phyloP scores from a whole-genome alignment of 2,113 vertebrate species.

The Solea solea region DNA sequence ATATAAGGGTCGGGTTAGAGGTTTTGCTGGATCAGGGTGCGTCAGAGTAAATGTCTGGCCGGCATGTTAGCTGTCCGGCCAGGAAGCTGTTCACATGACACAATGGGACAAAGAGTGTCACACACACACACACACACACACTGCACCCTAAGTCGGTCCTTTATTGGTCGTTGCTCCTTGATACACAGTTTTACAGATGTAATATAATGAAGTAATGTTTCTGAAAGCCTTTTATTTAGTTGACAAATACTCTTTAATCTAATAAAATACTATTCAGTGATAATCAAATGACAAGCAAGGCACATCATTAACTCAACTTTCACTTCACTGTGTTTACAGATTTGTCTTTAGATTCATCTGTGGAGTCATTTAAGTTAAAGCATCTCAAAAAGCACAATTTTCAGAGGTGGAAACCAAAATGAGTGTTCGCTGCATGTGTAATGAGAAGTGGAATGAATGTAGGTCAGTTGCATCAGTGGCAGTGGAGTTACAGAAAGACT shows the following conservation, averaged over 20 bases:
- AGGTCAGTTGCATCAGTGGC: constrained; percentile 44
- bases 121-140: background rate
- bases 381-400: constrained; percentile 11
- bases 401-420: constrained; percentile 18
- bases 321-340: no score
- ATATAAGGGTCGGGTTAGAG: background rate
- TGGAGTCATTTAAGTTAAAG: no score
- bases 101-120: constrained; percentile 28
- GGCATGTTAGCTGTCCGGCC: constrained; percentile 4
- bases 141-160: background rate
- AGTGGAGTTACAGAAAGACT: constrained; percentile 2
- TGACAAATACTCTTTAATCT: no score
- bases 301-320: no score
- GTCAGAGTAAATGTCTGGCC: constrained; percentile 4
- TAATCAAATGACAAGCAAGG: no score
- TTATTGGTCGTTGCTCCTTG: background rate
- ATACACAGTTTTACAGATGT: background rate
- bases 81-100: constrained; percentile 31
- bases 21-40: background rate
- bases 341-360: no score
- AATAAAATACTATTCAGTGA: no score
- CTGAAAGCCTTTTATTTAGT: constrained; percentile 35
- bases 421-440: constrained; percentile 3
- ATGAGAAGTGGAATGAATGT: constrained; percentile 46
- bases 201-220: background rate